These are phyloP conservation scores for Meloe dianella DNA, from an alignment of 2,888 invertebrate genomes.

Conservation along the genomic window DNA sequence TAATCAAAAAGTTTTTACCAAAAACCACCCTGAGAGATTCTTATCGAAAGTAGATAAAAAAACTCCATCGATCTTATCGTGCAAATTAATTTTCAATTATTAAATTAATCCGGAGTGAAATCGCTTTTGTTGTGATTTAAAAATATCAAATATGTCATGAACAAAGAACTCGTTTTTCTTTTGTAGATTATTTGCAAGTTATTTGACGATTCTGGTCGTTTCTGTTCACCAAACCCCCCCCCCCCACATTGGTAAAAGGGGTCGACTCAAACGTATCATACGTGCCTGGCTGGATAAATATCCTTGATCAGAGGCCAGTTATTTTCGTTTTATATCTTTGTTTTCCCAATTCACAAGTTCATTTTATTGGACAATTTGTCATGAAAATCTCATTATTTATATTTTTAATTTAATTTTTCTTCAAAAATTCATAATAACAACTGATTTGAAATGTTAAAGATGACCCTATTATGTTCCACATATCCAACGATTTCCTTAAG, in stretches of 20 bases:
- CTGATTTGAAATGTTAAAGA: conserved; percentile 3
- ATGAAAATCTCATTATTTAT: neutral
- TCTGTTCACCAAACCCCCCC: conserved; percentile 6
- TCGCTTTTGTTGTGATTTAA: neutral
- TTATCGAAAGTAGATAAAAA: neutral
- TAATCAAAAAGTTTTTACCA: neutral
- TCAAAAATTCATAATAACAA: neutral
- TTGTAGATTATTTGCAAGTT: conserved; percentile 4
- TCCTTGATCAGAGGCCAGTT: conserved; percentile 32
- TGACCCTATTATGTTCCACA: conserved; percentile 31
- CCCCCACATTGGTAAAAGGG: conserved; percentile 17
- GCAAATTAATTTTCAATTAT: neutral
- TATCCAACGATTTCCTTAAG: conserved; percentile 26
- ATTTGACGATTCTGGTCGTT: conserved; percentile 12
- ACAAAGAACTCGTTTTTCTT: neutral
- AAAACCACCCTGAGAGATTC: neutral
- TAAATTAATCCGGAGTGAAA: neutral
- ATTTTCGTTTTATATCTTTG: conserved; percentile 21
- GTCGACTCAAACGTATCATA: conserved; percentile 37
- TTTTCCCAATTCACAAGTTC: conserved; percentile 14
- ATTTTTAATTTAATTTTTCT: neutral
- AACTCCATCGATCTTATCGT: neutral
- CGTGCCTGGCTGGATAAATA: conserved; percentile 42
- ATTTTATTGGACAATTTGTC: conserved; percentile 13
- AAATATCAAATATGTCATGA: neutral